Percentiles rank a stretch among this genome's conserved stretches.
Evolutionary conservation across 2,797 vertebrate genomes (phyloP).

Genomic region (Hyperoplus lanceolatus): DNA sequence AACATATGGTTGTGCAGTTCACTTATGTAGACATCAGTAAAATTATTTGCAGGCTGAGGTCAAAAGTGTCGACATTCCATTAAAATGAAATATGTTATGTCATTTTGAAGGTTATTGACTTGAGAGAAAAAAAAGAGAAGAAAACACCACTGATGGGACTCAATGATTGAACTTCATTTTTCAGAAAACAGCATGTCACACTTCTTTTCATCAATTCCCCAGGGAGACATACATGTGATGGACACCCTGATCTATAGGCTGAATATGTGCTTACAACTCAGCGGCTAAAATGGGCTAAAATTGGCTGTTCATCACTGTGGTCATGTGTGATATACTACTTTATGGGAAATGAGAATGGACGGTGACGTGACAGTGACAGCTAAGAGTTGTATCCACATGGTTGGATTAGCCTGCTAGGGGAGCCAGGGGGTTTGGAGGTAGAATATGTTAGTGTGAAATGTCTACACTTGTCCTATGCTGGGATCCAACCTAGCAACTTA

Average conservation of each 20-base stretch:
- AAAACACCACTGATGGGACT: not conserved
- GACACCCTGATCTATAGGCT: not conserved
- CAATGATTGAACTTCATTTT: not conserved
- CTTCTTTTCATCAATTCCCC: not conserved
- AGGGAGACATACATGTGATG: not conserved
- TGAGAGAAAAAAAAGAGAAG: not conserved
- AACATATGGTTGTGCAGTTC: not conserved
- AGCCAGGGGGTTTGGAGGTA: not conserved
- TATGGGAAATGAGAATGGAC: not conserved
- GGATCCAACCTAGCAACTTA: not conserved
- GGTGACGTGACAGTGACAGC: constrained; percentile 2
- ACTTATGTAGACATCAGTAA: not conserved
- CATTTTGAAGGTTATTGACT: constrained; percentile 6
- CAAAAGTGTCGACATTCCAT: constrained; percentile 18
- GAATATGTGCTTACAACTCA: constrained; percentile 3
- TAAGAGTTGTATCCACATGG: not conserved
- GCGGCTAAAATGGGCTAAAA: not conserved
- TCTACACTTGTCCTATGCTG: not conserved
- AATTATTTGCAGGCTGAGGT: constrained; percentile 20
- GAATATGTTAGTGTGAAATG: not conserved
- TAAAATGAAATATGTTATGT: not conserved
- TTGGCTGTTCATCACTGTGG: not conserved
- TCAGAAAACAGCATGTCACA: not conserved
- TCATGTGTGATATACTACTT: not conserved
- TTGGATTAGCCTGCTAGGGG: not conserved